Conservation (phyloP, 2,888 invertebrate species). For the Drosophila villosipedis region DNA sequence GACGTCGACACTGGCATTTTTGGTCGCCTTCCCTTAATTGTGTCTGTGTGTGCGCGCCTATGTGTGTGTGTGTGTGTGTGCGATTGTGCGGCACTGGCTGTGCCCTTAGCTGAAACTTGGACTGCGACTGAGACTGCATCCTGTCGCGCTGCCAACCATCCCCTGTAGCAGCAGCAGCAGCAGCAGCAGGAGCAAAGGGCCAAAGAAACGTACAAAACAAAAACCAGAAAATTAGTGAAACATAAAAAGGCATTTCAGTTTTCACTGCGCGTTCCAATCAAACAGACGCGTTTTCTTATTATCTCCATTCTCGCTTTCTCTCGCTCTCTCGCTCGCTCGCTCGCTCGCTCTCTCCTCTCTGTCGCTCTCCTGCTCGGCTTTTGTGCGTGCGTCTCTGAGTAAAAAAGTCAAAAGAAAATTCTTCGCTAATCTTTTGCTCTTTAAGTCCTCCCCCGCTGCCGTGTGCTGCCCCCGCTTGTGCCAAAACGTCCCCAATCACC, state of each 20-base stretch:
- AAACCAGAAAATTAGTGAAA: constrained; percentile 57
- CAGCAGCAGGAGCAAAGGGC: constrained; percentile 7
- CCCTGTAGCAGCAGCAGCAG: constrained; percentile 47
- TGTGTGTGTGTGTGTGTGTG: constrained; percentile 26
- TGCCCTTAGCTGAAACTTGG: constrained; percentile 14
- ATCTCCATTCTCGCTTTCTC: background rate
- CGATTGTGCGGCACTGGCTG: constrained; percentile 39
- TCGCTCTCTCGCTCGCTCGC: background rate
- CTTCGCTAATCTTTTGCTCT: background rate
- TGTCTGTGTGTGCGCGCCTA: constrained; percentile 26
- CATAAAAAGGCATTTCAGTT: constrained; percentile 74
- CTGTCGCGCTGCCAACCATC: constrained; percentile 56
- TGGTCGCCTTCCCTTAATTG: constrained; percentile 66
- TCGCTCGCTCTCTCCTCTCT: background rate
- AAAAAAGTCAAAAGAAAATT: background rate
- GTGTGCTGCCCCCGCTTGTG: background rate
- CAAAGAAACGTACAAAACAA: constrained; percentile 52
- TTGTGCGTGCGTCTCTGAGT: background rate
- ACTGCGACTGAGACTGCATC: constrained; percentile 57
- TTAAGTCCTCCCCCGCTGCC: background rate
- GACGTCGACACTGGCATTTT: constrained; percentile 47
- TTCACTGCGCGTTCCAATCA: constrained; percentile 64
- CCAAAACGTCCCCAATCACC: background rate
- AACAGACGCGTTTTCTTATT: constrained; percentile 61
- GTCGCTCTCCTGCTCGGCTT: background rate